These are phyloP conservation scores for Caerostris darwini DNA, from an alignment of 1,140 invertebrate genomes.

Conservation along the genomic window DNA sequence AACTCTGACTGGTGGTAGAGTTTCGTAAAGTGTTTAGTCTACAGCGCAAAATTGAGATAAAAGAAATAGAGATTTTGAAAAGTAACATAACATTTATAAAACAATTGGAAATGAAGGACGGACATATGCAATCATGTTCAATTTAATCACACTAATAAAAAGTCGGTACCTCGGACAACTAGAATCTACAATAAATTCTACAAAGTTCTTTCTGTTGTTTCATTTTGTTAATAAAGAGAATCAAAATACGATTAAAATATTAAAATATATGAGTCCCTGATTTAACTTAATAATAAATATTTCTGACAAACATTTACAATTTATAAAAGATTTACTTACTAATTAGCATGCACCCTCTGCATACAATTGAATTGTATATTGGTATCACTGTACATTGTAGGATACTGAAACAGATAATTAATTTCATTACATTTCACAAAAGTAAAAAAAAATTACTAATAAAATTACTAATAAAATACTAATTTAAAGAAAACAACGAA, in stretches of 20 bases:
- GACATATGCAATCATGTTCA: too few species aligned
- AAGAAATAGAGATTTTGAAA: too few species aligned
- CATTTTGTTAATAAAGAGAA: neutral
- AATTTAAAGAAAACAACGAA: neutral
- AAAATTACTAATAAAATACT: neutral
- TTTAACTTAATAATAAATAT: too few species aligned
- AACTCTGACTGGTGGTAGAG: too few species aligned
- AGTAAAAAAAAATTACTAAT: neutral
- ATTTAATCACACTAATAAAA: neutral
- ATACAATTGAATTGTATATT: constrained; percentile 81
- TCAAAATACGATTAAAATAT: neutral
- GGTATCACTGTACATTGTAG: constrained; percentile 80
- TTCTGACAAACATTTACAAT: too few species aligned
- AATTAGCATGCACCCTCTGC: constrained; percentile 84
- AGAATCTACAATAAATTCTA: neutral
- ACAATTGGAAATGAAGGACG: too few species aligned
- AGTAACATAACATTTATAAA: too few species aligned
- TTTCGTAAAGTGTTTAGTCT: too few species aligned
- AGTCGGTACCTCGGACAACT: too few species aligned
- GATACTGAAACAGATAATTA: constrained; percentile 80
- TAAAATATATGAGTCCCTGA: neutral
- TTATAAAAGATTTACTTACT: constrained; percentile 81
- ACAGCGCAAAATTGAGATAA: too few species aligned
- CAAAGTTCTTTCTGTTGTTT: too few species aligned
- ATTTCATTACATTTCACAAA: neutral